Conservation (phyloP, 2,113 vertebrate species). For the Sylvietta virens region DNA sequence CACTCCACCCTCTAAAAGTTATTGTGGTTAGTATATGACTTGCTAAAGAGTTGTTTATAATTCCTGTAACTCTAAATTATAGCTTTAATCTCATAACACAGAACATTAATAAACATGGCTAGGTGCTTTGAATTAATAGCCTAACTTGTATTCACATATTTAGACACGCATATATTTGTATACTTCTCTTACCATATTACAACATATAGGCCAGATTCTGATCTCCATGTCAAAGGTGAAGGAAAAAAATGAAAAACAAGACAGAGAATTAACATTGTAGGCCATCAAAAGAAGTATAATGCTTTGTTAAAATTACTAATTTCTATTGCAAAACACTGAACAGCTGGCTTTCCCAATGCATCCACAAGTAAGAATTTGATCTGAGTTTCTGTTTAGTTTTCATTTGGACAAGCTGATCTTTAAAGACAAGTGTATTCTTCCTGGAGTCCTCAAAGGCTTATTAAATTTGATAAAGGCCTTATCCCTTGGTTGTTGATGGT, state of each 20-base stretch:
- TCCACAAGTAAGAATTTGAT: constrained; percentile 7
- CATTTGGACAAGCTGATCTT: not conserved
- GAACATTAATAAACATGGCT: constrained; percentile 62
- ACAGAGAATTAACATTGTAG: not conserved
- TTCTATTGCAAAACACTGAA: constrained; percentile 6
- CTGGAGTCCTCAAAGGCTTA: constrained; percentile 27
- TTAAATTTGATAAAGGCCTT: constrained; percentile 43
- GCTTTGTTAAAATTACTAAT: not conserved
- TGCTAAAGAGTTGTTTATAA: constrained; percentile 72
- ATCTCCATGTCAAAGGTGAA: not conserved
- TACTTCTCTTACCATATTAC: not conserved
- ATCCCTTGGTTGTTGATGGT: constrained; percentile 12
- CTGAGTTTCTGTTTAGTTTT: not conserved
- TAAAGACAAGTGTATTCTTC: constrained; percentile 39
- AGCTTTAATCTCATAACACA: constrained; percentile 60
- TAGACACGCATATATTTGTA: constrained; percentile 19
- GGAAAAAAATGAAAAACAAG: not conserved
- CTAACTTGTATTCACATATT: constrained; percentile 63
- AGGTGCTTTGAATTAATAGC: constrained; percentile 43
- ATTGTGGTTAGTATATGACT: constrained; percentile 61
- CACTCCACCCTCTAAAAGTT: constrained; percentile 64
- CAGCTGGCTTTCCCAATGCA: not conserved
- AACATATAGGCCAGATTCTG: not conserved
- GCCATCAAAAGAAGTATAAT: not conserved
- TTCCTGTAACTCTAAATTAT: constrained; percentile 65